These are phyloP conservation scores for Orientallactaga bullata DNA, from an alignment of 2,113 vertebrate genomes.

Conservation along the genomic window DNA sequence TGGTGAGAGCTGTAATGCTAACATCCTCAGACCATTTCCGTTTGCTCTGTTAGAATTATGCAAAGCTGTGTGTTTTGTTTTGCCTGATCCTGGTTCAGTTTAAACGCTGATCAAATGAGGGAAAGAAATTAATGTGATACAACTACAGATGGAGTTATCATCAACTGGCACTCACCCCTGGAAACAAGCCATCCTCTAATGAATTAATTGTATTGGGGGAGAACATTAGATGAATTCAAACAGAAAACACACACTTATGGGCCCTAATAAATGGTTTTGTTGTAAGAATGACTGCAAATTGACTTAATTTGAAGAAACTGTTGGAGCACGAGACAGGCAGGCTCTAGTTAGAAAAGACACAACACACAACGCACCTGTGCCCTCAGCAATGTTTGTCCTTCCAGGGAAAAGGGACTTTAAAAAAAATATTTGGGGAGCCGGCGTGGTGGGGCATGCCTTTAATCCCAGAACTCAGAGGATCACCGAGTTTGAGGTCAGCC, in stretches of 20 bases:
- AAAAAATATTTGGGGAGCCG: neutral
- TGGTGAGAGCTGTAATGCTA: neutral
- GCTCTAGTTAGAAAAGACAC: constrained; percentile 33
- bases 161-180: neutral
- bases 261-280: neutral
- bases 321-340: neutral
- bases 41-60: constrained; percentile 50
- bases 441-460: too few relatives aligned
- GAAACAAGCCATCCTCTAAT: constrained; percentile 22
- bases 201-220: constrained; percentile 14
- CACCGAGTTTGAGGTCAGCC: too few relatives aligned
- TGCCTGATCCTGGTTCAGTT: constrained; percentile 33
- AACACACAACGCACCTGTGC: neutral
- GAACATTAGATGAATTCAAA: neutral
- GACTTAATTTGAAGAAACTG: neutral
- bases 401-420: neutral
- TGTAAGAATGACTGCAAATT: neutral
- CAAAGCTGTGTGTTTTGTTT: constrained; percentile 29
- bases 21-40: neutral
- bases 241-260: neutral
- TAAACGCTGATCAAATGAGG: constrained; percentile 31
- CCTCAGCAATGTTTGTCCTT: neutral
- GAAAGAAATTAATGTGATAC: constrained; percentile 7
- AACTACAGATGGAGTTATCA: constrained; percentile 4
- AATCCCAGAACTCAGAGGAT: too few relatives aligned